Percentiles rank a stretch among this genome's conserved stretches.
These are phyloP conservation scores for Hyles vespertilio DNA, from an alignment of 1,140 invertebrate species.

Conservation along the genomic window DNA sequence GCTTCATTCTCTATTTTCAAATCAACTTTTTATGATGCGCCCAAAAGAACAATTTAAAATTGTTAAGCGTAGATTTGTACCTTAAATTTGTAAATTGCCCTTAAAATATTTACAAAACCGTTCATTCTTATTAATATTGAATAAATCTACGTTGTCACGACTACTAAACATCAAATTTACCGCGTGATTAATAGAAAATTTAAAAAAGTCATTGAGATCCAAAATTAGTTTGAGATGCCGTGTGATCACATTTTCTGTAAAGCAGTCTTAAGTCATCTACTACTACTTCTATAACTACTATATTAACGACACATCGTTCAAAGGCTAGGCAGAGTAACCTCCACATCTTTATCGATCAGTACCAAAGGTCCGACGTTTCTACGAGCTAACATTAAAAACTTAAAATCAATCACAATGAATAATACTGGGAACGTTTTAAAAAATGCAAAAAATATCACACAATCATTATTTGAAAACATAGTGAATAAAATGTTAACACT, in stretches of 20 bases:
- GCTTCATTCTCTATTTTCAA: too few species aligned
- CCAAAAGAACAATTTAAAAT: too few species aligned
- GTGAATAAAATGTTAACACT: background rate
- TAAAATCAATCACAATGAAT: slow-evolving; percentile 49
- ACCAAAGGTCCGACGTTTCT: background rate
- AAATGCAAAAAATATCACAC: slow-evolving; percentile 44
- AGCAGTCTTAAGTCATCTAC: slow-evolving; percentile 4
- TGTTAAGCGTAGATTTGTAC: too few species aligned
- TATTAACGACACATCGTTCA: too few species aligned
- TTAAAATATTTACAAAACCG: too few species aligned
- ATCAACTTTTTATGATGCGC: too few species aligned
- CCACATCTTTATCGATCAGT: background rate
- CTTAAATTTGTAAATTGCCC: too few species aligned
- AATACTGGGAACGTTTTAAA: slow-evolving; percentile 56
- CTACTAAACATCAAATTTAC: too few species aligned
- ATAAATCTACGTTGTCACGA: too few species aligned
- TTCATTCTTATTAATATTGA: too few species aligned
- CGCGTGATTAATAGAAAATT: background rate
- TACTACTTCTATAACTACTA: background rate
- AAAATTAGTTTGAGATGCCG: slow-evolving; percentile 10
- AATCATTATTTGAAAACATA: background rate
- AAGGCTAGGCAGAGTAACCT: too few species aligned
- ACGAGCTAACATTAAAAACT: background rate
- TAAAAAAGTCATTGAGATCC: slow-evolving; percentile 6
- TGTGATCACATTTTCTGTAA: slow-evolving; percentile 4